Evolutionary conservation across 64 coral and sea anemone genomes (phyloP), one percentile per base, ranked within the genome.

Genomic region (Montipora sp.): DNA sequence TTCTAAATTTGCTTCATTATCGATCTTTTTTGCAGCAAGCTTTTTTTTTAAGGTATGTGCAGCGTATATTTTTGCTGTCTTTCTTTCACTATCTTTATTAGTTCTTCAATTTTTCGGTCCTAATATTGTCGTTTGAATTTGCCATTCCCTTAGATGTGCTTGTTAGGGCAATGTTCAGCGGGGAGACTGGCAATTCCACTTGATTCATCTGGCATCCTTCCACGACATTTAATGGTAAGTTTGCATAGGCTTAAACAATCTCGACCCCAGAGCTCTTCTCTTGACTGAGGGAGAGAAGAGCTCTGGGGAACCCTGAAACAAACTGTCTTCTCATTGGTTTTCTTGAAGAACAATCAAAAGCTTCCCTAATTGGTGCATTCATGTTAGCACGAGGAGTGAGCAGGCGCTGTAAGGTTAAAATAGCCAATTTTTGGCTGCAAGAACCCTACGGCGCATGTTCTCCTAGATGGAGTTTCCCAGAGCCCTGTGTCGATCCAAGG

Each of bases 211-310:
- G 84, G 83, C 7, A 95, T 95, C 20, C 65, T 67, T 27, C 94
- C 94, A 44, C 68, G 75, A 10, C 83, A 95, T 77, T 23, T 95
- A 43, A 81, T 95, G 94, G 94, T 92, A 93, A 77, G 83, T 45
- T 51, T 81, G 7, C 16, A 24, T 11, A 48, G 73, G 22, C 58
- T 8, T 48, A 36, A 36, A 36, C 36, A 36, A 2, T 36, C 36
- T 36, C 36, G 36, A 36, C 36, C 36, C 36, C 36, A 36, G 36
- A 36, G 36, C 36, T 36, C 36, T 36, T 36, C 36, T 36, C 36
- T 36, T 36, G 36, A 36, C 36, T 36, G 36, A 36, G 36, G 36
- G 36, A 36, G 36, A 36, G 36, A 36, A 36, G 36, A 36, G 36
- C 36, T 36, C 36, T 36, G 36, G 36, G 36, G 36, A 36, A 36